phyloP scores from a whole-genome alignment of 2,113 vertebrate species.

The Asarcornis scutulata region DNA sequence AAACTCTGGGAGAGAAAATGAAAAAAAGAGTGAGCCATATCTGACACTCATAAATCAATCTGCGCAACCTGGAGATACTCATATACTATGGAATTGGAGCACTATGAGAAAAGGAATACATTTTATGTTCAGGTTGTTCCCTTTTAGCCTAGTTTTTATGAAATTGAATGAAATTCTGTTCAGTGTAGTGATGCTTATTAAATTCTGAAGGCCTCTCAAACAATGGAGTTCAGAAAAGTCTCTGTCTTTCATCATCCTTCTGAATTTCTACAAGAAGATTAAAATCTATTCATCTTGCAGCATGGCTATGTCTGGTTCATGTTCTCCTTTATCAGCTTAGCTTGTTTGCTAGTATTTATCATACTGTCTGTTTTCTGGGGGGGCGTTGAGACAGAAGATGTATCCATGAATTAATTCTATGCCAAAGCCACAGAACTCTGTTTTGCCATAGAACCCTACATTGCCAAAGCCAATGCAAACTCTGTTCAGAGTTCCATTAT shows the following conservation, averaged over 20 bases:
- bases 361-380: neutral
- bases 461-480: neutral
- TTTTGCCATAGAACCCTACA: no score
- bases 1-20: neutral
- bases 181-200: neutral
- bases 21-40: neutral
- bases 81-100: neutral
- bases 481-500: neutral
- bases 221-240: neutral
- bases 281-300: neutral
- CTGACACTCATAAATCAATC: neutral
- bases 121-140: neutral
- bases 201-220: neutral
- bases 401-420: neutral
- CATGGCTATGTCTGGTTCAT: neutral
- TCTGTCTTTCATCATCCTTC: neutral
- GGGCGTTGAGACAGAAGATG: neutral
- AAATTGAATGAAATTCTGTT: neutral
- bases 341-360: neutral
- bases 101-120: neutral
- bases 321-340: neutral
- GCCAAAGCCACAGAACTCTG: neutral
- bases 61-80: neutral
- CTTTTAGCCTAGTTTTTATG: neutral
- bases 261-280: neutral